Base-by-base conservation (phyloP, 2,113 vertebrate species). In the Petrocephalus microphthalmus region DNA sequence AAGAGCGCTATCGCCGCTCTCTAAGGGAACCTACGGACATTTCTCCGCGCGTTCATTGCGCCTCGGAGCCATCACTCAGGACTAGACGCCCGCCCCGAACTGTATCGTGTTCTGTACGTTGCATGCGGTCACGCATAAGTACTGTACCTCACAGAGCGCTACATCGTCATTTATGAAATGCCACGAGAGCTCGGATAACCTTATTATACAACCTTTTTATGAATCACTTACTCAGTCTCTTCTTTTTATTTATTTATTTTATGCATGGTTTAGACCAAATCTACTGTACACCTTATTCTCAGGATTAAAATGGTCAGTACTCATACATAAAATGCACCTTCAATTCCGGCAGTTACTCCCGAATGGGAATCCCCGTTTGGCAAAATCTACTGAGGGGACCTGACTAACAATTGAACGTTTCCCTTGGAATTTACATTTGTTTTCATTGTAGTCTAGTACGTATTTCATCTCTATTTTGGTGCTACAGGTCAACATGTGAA, bases 31-130 rank as follows among this genome's bases (percentile, higher is more conserved):
- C 49, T 52, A 57, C 25, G 33, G 52, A 45, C 64, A 57, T 29
- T 56, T 52, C 42, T 33, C 67, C 51, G 56, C 8, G 52, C 56
- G 45, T 45, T 17, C 54, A 88, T 88, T 89, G 92, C 0, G 20
- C 53, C 6, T 6, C n/a, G 7, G 25, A 57, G 0, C 49, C 90
- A 91, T 94, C 94, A 91, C 88, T 95, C 94, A 94, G 87, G 33
- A 67, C 2, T 0, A 10, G 54, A 71, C 52, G 11, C 89, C 93
- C 92, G 89, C 93, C 94, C 93, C 92, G 86, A 85, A 54, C 29
- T 57, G 11, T 83, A 49, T 57, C 71, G 47, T 56, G 33, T 10
- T 37, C 51, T 83, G 52, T 54, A n/a, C 71, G 54, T 74, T 45
- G 71, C 8, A 82, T 29, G 19, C 22, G 64, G 51, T 53, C 19